Evolutionary conservation across 2,888 invertebrate species (phyloP).

Genomic region (Apotomis betuletana): DNA sequence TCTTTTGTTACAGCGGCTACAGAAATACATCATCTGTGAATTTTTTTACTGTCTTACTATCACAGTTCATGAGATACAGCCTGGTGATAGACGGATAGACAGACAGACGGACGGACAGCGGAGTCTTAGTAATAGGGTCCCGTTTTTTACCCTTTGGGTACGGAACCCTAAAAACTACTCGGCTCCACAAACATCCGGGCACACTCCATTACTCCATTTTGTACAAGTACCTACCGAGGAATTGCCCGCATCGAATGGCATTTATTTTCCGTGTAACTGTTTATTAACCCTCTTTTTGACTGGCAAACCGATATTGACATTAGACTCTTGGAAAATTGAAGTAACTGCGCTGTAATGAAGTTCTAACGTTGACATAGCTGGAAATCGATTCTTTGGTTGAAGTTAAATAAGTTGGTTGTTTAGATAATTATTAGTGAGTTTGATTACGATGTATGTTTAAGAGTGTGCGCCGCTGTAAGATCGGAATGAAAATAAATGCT

Average conservation of each 20-base stretch:
- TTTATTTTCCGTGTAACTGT: conserved; percentile 56
- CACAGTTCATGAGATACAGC: no score
- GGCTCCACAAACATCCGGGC: conserved; percentile 74
- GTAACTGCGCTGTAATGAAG: conserved; percentile 17
- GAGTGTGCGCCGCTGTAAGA: no score
- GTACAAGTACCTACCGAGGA: conserved; percentile 59
- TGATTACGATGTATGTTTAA: no score
- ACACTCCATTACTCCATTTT: conserved; percentile 77
- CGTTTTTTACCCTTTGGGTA: no score
- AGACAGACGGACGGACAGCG: no score
- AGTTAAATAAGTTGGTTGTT: conserved; percentile 1
- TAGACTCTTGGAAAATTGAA: conserved; percentile 27
- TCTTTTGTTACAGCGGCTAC: no score
- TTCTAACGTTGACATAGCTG: conserved; percentile 10
- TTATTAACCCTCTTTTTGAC: conserved; percentile 61
- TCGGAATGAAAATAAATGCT: no score
- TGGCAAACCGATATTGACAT: conserved; percentile 56
- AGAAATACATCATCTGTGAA: no score
- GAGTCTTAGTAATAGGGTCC: no score
- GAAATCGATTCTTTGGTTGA: not conserved
- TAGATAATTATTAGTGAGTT: no score
- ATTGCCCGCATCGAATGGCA: conserved; percentile 63
- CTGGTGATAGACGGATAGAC: no score
- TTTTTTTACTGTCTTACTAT: no score
- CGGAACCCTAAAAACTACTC: conserved; percentile 65